Evolutionary conservation across 2,113 vertebrate genomes (phyloP), one percentile per base, ranked within the genome.

Genomic region (Hemicordylus capensis): DNA sequence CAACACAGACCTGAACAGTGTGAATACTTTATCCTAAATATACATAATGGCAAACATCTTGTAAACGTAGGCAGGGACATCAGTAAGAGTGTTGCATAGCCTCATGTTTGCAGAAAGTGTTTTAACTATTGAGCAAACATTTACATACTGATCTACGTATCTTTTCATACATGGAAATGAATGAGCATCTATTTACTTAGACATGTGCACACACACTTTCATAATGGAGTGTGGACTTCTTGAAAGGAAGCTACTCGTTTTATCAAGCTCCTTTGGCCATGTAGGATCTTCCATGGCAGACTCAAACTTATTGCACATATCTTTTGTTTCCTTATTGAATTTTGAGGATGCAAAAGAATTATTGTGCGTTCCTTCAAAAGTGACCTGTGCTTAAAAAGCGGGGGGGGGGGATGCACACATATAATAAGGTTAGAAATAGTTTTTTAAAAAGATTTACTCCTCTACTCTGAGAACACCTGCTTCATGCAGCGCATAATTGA

Each of bases 31-130:
- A n/a, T 42, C 66, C 75, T 26, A 64, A 73, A 83, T 79, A 78
- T 42, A 42, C 22, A 74, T 72, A 83, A 64, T 28, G 80, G 44
- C 80, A 63, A 83, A 64, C 66, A 87, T 76, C 66, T 81, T 64
- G 74, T 63, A 31, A 78, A 59, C 1, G 12, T 74, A 20, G 56
- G 67, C 86, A 63, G 58, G 75, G 75, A 44, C 76, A 80, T 61
- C 56, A 61, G 3, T 63, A 83, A 77, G 39, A n/a, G 44, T 14
- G 14, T n/a, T 83, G 46, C 74, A 56, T 26, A 20, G 19, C 39
- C 74, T 39, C 9, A 74, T 12, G 11, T 46, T 28, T 73, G 83
- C 72, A 77, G 37, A 34, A 42, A 22, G 17, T 39, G 7, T 51
- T 31, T 28, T 39, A 78, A 63, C 20, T 4, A 48, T 22, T 59